Evolutionary conservation across 2,888 invertebrate species (phyloP).

Genomic region (Epiblema foenella): DNA sequence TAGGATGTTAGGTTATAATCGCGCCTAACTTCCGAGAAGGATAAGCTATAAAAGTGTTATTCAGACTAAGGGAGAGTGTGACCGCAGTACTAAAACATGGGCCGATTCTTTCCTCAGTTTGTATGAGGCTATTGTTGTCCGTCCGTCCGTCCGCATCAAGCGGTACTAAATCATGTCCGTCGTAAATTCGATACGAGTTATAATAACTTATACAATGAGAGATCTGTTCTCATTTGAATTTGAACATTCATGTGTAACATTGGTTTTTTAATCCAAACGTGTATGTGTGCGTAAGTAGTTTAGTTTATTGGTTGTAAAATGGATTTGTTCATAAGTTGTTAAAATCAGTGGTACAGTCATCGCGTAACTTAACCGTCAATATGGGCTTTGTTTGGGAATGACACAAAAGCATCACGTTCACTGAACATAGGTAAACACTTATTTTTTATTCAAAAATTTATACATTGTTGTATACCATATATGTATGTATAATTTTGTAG

Average conservation of each 20-base stretch:
- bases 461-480: slow-evolving; percentile 1
- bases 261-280: slow-evolving; percentile 49
- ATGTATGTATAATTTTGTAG: background rate
- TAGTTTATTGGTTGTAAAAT: slow-evolving; percentile 30
- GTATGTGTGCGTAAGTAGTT: slow-evolving; percentile 21
- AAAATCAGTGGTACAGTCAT: slow-evolving; percentile 23
- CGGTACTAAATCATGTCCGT: slow-evolving; percentile 82
- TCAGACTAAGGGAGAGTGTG: slow-evolving; percentile 60
- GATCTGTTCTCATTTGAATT: slow-evolving; percentile 80
- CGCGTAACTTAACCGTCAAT: slow-evolving; percentile 1
- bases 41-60: slow-evolving; percentile 69
- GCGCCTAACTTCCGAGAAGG: slow-evolving; percentile 69
- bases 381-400: slow-evolving; percentile 3
- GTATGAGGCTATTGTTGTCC: slow-evolving; percentile 77
- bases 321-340: slow-evolving; percentile 27
- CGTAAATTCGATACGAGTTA: slow-evolving; percentile 80
- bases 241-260: slow-evolving; percentile 58
- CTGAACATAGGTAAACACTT: background rate
- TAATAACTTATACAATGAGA: slow-evolving; percentile 66
- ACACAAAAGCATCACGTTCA: slow-evolving; percentile 6
- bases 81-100: slow-evolving; percentile 79
- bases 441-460: background rate
- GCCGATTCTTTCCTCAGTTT: slow-evolving; percentile 66
- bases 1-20: slow-evolving; percentile 49
- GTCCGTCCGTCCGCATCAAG: slow-evolving; percentile 81